Conservation (phyloP, 2,797 vertebrate genomes). For the Synanceia verrucosa region DNA sequence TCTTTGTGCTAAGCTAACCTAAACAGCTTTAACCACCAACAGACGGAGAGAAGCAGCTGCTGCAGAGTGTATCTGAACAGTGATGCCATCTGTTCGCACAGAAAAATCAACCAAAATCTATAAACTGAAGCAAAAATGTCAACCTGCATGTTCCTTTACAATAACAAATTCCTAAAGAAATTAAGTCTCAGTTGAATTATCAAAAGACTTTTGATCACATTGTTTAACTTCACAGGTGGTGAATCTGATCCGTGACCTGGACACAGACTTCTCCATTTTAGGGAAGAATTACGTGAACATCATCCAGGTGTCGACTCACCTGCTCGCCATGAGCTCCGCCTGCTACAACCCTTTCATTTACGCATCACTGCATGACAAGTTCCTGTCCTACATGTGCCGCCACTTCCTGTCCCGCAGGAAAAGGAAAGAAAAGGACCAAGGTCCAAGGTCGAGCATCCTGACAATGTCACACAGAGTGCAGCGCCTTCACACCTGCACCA, state of each 20-base stretch:
- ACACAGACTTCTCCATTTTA: slow-evolving; percentile 87
- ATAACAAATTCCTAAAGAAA: neutral
- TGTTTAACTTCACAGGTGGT: slow-evolving; percentile 82
- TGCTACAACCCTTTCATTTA: slow-evolving; percentile 95
- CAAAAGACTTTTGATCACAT: neutral
- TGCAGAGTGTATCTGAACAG: neutral
- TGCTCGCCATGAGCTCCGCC: slow-evolving; percentile 90
- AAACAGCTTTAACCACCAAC: neutral
- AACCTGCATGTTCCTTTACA: neutral
- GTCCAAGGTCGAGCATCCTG: slow-evolving; percentile 63
- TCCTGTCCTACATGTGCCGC: slow-evolving; percentile 82
- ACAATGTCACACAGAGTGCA: slow-evolving; percentile 75
- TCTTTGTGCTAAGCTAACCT: neutral
- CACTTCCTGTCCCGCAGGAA: slow-evolving; percentile 72
- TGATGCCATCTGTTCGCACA: no score
- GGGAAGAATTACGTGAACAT: slow-evolving; percentile 88
- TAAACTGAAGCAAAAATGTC: neutral
- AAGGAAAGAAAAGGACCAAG: slow-evolving; percentile 47
- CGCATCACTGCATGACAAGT: slow-evolving; percentile 88
- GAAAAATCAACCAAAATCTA: neutral
- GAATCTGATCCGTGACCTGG: slow-evolving; percentile 90
- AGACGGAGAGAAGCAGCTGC: neutral
- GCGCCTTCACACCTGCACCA: slow-evolving; percentile 79
- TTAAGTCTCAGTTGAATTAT: neutral
- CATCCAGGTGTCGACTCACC: slow-evolving; percentile 89